These are phyloP conservation scores for Lasiurus borealis DNA, from an alignment of 2,113 vertebrate species.

Conservation along the genomic window DNA sequence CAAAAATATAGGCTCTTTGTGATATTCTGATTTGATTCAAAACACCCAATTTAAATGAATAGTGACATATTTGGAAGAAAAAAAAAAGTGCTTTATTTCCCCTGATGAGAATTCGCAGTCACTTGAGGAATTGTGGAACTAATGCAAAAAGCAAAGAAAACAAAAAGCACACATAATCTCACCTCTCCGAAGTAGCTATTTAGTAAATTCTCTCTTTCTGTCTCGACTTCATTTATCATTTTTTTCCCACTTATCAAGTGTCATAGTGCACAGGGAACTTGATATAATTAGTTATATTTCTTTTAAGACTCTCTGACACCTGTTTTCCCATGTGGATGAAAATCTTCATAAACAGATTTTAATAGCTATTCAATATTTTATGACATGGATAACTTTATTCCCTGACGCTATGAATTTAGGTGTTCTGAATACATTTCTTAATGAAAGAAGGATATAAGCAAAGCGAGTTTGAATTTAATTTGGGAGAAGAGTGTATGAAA, in stretches of 20 bases:
- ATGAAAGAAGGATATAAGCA: conserved; percentile 29
- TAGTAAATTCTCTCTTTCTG: neutral
- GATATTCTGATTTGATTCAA: conserved; percentile 57
- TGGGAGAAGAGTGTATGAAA: neutral
- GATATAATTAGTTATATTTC: neutral
- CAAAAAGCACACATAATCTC: neutral
- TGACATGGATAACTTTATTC: neutral
- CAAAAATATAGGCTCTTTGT: neutral
- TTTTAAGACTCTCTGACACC: neutral
- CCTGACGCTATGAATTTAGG: neutral
- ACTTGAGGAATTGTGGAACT: conserved; percentile 42
- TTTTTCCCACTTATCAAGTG: neutral
- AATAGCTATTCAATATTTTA: conserved; percentile 42
- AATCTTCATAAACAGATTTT: conserved; percentile 23
- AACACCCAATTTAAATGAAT: conserved; percentile 53
- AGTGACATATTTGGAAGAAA: conserved; percentile 20
- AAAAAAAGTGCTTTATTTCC: neutral
- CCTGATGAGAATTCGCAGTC: neutral
- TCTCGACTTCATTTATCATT: neutral
- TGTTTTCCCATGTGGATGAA: conserved; percentile 29
- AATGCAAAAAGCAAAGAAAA: conserved; percentile 18
- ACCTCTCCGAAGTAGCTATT: conserved; percentile 8
- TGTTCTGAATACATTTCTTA: conserved; percentile 41
- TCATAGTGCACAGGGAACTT: neutral
- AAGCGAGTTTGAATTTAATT: conserved; percentile 32